Percentiles rank a stretch among this genome's conserved stretches.
phyloP scores from a whole-genome alignment of 2,113 vertebrate genomes.

The Candoia aspera region DNA sequence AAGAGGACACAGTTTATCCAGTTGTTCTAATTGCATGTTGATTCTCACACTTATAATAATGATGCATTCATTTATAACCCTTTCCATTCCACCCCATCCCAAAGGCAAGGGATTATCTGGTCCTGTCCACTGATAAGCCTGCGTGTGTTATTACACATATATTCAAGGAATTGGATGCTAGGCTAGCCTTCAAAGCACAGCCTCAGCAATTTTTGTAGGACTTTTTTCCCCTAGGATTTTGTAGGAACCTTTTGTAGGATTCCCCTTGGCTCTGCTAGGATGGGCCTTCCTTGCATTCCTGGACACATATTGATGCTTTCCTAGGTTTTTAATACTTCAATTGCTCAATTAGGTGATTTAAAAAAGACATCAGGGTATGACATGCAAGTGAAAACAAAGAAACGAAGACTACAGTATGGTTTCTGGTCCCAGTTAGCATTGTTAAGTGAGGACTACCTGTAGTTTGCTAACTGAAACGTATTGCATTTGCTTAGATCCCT shows the following conservation, averaged over 20 bases:
- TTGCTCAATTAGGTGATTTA: too few species aligned
- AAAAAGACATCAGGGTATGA: too few species aligned
- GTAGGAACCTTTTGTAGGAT: too few species aligned
- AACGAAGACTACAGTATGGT: not conserved
- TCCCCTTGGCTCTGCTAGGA: too few species aligned
- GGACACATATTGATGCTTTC: too few species aligned
- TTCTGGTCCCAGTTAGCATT: not conserved
- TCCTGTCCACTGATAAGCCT: not conserved
- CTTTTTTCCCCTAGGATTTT: too few species aligned
- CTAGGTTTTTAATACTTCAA: too few species aligned
- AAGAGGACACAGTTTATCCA: constrained; percentile 49
- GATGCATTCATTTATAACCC: constrained; percentile 32
- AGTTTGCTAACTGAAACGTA: not conserved
- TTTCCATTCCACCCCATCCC: not conserved
- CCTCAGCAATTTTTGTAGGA: too few species aligned
- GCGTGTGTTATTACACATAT: not conserved
- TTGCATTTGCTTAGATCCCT: not conserved
- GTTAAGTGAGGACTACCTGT: not conserved
- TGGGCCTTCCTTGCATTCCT: too few species aligned
- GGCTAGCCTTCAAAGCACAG: too few species aligned
- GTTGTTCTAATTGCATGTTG: constrained; percentile 41
- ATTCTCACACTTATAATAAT: constrained; percentile 50
- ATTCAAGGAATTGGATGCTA: not conserved
- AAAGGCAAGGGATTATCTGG: not conserved
- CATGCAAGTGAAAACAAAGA: not conserved